A percentile compares a stretch with the other conserved stretches of the same genome.
Conservation (phyloP, 2,113 vertebrate species). For the Perognathus longimembris region DNA sequence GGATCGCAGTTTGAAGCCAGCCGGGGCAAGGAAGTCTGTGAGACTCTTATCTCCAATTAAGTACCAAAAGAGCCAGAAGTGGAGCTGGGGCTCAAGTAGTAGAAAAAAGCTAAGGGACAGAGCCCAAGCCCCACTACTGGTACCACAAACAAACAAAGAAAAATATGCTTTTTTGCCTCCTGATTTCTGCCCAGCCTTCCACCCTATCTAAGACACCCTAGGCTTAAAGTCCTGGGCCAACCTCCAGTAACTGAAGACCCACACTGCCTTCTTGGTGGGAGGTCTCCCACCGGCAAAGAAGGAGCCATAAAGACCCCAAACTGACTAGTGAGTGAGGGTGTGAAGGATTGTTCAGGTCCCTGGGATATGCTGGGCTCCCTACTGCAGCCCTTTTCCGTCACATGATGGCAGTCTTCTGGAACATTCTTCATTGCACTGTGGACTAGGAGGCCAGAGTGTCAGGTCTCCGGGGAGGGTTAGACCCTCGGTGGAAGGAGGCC, state of each 20-base stretch:
- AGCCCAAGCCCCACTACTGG: no score
- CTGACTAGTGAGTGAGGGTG: fast-evolving
- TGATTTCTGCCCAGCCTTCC: background rate
- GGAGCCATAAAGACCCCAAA: background rate
- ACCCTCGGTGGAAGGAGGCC: background rate
- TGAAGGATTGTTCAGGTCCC: background rate
- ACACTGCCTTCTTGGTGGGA: constrained; percentile 82
- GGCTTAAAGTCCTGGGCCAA: constrained; percentile 69
- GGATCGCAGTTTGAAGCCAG: no score
- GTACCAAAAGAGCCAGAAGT: no score
- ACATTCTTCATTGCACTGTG: background rate
- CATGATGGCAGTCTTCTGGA: background rate
- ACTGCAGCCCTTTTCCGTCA: background rate
- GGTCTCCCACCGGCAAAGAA: background rate
- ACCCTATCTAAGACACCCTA: background rate
- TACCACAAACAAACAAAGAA: no score
- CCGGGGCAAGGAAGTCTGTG: no score
- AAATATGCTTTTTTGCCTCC: background rate
- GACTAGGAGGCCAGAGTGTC: background rate
- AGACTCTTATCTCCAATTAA: no score
- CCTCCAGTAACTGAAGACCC: constrained; percentile 89
- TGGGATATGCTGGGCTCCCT: no score
- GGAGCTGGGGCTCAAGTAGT: no score
- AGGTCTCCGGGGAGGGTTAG: background rate
- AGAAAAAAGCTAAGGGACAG: no score